Conservation (phyloP, 2,113 vertebrate species). For the Okapia johnstoni region DNA sequence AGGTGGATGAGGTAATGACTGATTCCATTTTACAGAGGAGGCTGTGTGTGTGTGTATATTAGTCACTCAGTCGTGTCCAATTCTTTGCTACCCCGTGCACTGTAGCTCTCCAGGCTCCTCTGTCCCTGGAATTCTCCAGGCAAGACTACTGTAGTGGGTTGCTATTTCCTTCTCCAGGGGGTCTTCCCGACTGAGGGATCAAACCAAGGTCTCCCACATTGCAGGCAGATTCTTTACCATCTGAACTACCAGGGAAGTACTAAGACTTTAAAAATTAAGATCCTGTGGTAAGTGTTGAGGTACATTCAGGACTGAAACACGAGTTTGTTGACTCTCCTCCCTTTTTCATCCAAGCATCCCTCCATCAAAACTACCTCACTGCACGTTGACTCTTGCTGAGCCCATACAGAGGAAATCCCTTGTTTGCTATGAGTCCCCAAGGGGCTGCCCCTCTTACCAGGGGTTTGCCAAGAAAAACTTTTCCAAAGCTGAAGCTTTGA, state of each 20-base stretch:
- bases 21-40: not conserved
- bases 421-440: not conserved
- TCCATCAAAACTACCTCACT: not conserved
- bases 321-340: not conserved
- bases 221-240: not conserved
- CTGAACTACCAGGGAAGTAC: not conserved
- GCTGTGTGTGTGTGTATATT: not conserved
- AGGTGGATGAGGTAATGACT: not conserved
- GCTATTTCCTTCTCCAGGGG: not conserved
- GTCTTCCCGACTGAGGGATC: not conserved
- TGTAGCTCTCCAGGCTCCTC: not conserved
- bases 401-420: not conserved
- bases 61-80: not conserved
- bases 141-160: not conserved
- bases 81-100: not conserved
- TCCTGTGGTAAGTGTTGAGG: not conserved
- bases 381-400: not conserved
- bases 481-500: not conserved
- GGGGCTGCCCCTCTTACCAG: not conserved
- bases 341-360: not conserved
- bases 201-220: not conserved
- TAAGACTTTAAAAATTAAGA: not conserved
- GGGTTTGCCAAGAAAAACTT: not conserved
- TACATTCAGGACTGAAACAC: not conserved
- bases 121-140: not conserved